Evolutionary conservation across 2,797 vertebrate species (phyloP), one percentile per base, ranked within the genome.

Genomic region (Micrastur ruficollis): DNA sequence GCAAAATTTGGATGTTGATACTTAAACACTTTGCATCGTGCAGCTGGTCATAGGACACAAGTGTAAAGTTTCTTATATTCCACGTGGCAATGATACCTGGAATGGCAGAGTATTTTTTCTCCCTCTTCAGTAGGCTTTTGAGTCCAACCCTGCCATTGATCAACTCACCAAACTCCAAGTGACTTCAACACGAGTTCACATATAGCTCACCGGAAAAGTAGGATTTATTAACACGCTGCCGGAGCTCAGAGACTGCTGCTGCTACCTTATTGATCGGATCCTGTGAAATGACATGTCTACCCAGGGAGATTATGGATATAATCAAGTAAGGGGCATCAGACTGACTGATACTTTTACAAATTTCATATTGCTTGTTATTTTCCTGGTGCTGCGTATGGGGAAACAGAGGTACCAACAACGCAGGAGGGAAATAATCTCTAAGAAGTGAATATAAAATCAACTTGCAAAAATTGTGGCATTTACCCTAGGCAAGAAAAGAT

Each of bases 201-300:
- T 26, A 23, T 2, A 87, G 73, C 88, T 94, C 79, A 55, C 49
- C 7, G 12, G 93, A 95, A 96, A 97, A 96, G 81, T 79, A 66
- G 95, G 86, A 96, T 94, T 94, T 96, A 95, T 96, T 90, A 96
- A 92, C 94, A 85, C 68, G 4, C 86, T 55, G 75, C 79, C 17
- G 8, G 90, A 91, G 93, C 93, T 83, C 46, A 6, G 71, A 42
- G 65, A 27, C 85, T 85, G 93, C 95, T 90, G 93, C 87, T 86
- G 89, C 84, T 12, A 3, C 84, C 44, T 79, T 80, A 93, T 93
- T 71, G 95, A 96, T 93, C 55, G 3, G 79, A 19, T 56, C 70
- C 71, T 55, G 62, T 42, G 83, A 90, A 95, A 90, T n/a, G 40
- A 86, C 84, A 86, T 1, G 31, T 78, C 91, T 80, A 3, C 92